Evolutionary conservation across 2,797 vertebrate genomes (phyloP).

Genomic region (Dendrocincla tyrannina): DNA sequence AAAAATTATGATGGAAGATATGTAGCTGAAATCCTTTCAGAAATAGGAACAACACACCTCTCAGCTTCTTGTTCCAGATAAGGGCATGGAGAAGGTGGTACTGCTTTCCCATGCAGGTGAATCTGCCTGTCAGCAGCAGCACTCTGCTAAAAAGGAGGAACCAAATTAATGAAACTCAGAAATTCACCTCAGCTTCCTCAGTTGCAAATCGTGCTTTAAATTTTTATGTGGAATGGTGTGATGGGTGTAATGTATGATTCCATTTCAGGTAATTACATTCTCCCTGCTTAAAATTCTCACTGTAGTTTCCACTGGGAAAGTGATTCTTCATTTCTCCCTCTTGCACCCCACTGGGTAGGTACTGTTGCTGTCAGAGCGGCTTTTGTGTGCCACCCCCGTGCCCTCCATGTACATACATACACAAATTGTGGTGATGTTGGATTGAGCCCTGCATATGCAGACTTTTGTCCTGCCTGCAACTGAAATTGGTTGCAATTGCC

Average conservation of each 20-base stretch:
- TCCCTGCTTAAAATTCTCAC: conserved; percentile 60
- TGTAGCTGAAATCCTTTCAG: neutral
- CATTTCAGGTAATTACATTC: conserved; percentile 64
- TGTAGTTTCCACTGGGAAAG: conserved; percentile 24
- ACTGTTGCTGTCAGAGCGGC: neutral
- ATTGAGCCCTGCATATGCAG: neutral
- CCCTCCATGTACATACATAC: neutral
- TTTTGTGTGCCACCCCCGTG: neutral
- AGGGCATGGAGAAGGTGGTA: neutral
- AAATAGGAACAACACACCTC: neutral
- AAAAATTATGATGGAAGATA: neutral
- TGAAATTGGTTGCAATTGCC: neutral
- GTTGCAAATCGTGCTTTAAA: conserved; percentile 50
- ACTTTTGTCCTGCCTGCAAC: neutral
- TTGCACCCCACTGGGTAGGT: neutral
- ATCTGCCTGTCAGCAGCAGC: neutral
- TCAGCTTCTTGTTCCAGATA: neutral
- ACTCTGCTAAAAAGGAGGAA: neutral
- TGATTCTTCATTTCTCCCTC: neutral
- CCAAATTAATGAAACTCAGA: conserved; percentile 33
- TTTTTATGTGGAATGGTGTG: conserved; percentile 43
- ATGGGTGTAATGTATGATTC: conserved; percentile 56
- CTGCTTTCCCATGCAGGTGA: neutral
- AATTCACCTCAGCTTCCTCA: conserved; percentile 23
- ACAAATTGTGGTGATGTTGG: neutral